These are phyloP conservation scores for Sinonovacula constricta DNA, from an alignment of 1,140 invertebrate genomes.

Conservation along the genomic window DNA sequence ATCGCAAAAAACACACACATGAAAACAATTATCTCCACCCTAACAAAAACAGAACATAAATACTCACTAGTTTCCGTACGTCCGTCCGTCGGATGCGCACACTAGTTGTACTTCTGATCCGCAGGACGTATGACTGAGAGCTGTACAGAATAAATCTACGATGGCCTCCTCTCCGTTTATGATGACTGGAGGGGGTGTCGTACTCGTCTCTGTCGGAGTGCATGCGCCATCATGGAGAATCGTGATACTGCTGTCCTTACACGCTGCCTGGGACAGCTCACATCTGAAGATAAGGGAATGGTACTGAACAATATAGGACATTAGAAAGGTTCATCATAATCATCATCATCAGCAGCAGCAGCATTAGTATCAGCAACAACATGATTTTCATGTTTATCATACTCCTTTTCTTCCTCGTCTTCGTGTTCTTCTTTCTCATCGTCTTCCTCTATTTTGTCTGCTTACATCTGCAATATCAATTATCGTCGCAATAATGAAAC, in stretches of 20 bases:
- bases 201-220: conserved; percentile 1
- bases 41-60: too few species aligned
- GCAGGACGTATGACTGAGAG: conserved; percentile 16
- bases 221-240: conserved; percentile 31
- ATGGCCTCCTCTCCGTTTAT: conserved; percentile 12
- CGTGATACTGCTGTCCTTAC: background rate
- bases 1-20: too few species aligned
- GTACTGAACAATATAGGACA: too few species aligned
- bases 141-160: conserved; percentile 34
- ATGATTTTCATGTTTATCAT: background rate
- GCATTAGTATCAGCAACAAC: background rate
- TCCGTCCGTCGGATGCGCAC: conserved; percentile 15
- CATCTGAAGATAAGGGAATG: conserved; percentile 19
- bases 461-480: background rate
- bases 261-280: conserved; percentile 12
- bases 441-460: too few species aligned
- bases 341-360: too few species aligned
- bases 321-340: too few species aligned
- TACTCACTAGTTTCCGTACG: conserved; percentile 31
- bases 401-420: background rate
- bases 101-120: conserved; percentile 7
- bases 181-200: background rate
- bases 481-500: background rate
- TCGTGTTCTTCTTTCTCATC: background rate
- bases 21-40: too few species aligned